Evolutionary conservation across 2,113 vertebrate species (phyloP), one percentile per base, ranked within the genome.

Genomic region (Lagopus muta): DNA sequence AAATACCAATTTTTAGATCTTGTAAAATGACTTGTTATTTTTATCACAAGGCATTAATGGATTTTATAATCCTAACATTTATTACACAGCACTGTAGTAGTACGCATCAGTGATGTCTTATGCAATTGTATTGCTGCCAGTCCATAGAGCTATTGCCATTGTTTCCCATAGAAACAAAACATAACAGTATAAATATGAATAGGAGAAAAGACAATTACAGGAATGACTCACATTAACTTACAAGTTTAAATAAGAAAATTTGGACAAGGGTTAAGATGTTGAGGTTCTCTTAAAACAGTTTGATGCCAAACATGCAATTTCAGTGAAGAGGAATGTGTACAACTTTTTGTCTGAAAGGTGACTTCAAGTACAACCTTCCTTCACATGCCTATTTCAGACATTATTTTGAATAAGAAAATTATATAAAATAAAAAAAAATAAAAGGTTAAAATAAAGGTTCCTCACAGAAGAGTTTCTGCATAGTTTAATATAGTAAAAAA

Each of bases 121-220:
- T 1, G 47, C 92, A 88, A 5, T 22, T 95, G 92, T 88, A 72
- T 90, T 93, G 69, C 66, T 96, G 82, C 93, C 90, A 91, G 83
- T 83, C 55, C 48, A 21, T 89, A 94, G 90, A 93, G 79, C 36
- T 85, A 32, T 88, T 97, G 92, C 92, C 93, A 88, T 95, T 95
- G 94, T 96, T 95, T 95, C 89, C 95, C 92, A 57, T 97, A 85
- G 95, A 96, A 96, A 97, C 95, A 96, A 94, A 96, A 96, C 95
- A 96, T 88, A 96, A 87, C 93, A 93, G 64, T 93, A 92, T 94
- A 92, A 97, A 94, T 93, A 93, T 70, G 87, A 92, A 92, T 88
- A 92, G 70, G 66, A 93, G 85, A 86, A 76, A 65, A 81, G 82
- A 85, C 94, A 90, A 96, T 95, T 95, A 91, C 80, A 90, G 70